Conservation (phyloP, 2,113 vertebrate species). For the Chrysochloris asiatica region DNA sequence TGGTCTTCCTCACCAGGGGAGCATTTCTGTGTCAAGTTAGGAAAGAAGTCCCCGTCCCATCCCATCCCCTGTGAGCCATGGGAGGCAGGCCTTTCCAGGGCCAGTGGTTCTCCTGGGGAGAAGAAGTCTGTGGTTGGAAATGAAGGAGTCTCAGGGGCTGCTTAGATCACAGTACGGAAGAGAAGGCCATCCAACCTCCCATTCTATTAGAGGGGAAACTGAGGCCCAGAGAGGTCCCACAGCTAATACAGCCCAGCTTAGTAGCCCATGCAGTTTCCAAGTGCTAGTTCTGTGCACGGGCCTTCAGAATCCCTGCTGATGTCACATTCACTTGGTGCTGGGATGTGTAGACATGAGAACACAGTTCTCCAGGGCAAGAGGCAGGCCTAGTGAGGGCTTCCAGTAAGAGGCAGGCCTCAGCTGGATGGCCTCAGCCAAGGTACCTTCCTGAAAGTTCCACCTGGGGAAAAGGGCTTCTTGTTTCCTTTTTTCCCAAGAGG, state of each 20-base stretch:
- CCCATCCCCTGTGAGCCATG: not conserved
- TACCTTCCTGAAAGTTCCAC: not conserved
- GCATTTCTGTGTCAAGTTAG: not conserved
- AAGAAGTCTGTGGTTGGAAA: not conserved
- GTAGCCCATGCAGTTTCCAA: not conserved
- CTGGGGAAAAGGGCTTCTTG: too few species aligned
- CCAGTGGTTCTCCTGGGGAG: not conserved
- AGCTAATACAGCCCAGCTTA: not conserved
- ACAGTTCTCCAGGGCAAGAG: fast-evolving
- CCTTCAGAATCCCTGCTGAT: fast-evolving
- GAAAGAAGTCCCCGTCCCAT: not conserved
- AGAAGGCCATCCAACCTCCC: not conserved
- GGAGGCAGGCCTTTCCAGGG: fast-evolving
- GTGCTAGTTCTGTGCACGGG: not conserved
- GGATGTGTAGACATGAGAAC: fast-evolving
- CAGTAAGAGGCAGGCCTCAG: not conserved
- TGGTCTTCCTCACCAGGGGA: not conserved
- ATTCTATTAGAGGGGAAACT: not conserved
- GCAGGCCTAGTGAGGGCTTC: not conserved
- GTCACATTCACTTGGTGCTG: not conserved
- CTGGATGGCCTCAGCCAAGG: too few species aligned
- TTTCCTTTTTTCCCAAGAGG: not conserved
- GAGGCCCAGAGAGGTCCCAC: not conserved
- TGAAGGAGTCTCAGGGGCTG: not conserved
- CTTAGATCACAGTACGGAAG: not conserved